Evolutionary conservation across 2,888 invertebrate species (phyloP), one percentile per base, ranked within the genome.

Genomic region (Mythimna loreyi): DNA sequence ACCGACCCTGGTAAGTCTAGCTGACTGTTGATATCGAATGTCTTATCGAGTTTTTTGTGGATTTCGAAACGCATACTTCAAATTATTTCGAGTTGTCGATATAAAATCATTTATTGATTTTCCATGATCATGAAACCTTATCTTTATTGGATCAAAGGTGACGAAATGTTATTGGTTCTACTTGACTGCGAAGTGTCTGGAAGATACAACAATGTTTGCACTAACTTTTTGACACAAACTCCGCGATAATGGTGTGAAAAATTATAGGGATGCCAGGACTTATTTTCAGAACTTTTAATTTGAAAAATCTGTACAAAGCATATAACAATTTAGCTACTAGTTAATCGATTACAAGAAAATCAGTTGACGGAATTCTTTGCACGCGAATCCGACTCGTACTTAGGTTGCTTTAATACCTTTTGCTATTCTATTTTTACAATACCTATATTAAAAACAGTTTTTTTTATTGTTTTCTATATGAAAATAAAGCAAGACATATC

Each of bases 1-100:
- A 86, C 86, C 83, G 87, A 86, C 86, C 86, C 85, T 86, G 86
- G 75, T 64, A 73, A 80, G 82, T 81, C 75, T 78, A 60, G 72
- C 67, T 75, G 33, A 68, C 72, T 61, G 61, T 55, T 69, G 75
- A 75, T 80, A 83, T 79, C 67, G 53, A 67, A 65, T 49, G 66
- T 61, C 67, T 78, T 80, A 71, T 85, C 73, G 36, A 72, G 2
- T 30, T 25, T 72, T 75, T 72, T 50, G 36, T 70, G 19, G 55
- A 67, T 73, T 72, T 58, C 23, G 47, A 23, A 40, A 58, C 60
- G 47, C 57, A 65, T 57, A 50, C 56, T 55, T 55, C 25, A 40
- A 53, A 56, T 68, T 66, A 43, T 62, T 52, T 49, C 16, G 9
- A 56, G 52, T 52, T 5, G 43, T 45, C 47, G 60, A 66, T 77